Evolutionary conservation across 1,140 invertebrate genomes (phyloP).

Genomic region (Macrobrachium nipponense): DNA sequence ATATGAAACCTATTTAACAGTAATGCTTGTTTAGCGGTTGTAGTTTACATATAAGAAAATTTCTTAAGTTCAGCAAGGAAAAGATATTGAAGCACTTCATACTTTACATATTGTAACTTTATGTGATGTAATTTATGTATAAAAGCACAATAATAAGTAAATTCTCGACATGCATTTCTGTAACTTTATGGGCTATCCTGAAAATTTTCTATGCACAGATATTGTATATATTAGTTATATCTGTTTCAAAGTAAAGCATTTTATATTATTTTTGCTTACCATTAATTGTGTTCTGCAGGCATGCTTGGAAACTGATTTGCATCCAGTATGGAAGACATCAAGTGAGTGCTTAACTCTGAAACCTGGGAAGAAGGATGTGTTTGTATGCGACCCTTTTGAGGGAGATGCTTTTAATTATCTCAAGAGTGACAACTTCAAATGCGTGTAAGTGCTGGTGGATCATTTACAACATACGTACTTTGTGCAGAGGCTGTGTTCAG

Average conservation of each 20-base stretch:
- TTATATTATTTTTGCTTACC: neutral
- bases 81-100: too few species aligned
- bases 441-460: constrained; percentile 74
- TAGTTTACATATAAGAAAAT: too few species aligned
- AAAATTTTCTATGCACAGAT: neutral
- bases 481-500: too few species aligned
- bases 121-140: too few species aligned
- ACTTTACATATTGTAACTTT: too few species aligned
- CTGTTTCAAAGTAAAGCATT: neutral
- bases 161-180: too few species aligned
- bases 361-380: constrained; percentile 79
- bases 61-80: too few species aligned
- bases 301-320: constrained; percentile 69
- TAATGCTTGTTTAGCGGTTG: too few species aligned
- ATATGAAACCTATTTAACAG: too few species aligned
- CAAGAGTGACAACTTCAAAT: constrained; percentile 72
- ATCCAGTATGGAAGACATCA: constrained; percentile 70
- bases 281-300: constrained; percentile 67
- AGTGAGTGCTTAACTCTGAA: constrained; percentile 69
- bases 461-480: neutral
- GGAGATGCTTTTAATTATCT: constrained; percentile 78
- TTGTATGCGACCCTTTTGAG: constrained; percentile 80
- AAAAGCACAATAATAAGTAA: too few species aligned
- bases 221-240: neutral
- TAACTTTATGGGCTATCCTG: too few species aligned